Evolutionary conservation across 1,140 invertebrate species (phyloP).

Genomic region (Platorchestia sp.): DNA sequence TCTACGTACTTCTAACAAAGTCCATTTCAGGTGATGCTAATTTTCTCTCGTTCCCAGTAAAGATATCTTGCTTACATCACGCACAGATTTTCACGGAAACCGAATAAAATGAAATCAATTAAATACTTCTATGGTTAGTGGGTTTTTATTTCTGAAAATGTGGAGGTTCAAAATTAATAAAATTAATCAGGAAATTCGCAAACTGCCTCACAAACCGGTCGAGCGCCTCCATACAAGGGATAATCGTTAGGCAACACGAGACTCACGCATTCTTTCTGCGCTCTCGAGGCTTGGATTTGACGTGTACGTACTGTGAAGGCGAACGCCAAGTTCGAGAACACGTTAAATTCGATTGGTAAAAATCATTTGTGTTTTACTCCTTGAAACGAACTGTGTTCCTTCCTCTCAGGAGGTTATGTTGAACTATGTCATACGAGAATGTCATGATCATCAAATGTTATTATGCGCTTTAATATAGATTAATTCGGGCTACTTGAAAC

Average conservation of each 20-base stretch:
- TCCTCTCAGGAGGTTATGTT: no score
- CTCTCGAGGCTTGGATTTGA: not conserved
- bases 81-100: not conserved
- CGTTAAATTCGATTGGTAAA: not conserved
- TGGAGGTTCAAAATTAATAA: not conserved
- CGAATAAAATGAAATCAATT: not conserved
- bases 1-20: not conserved
- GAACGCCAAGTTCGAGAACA: not conserved
- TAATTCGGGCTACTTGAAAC: no score
- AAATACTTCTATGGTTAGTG: not conserved
- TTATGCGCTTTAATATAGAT: no score
- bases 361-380: not conserved
- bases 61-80: not conserved
- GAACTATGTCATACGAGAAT: no score
- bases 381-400: not conserved
- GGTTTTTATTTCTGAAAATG: not conserved
- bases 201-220: not conserved
- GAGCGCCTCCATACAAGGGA: not conserved
- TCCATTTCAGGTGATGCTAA: not conserved
- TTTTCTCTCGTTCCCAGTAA: not conserved
- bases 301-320: not conserved
- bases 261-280: not conserved
- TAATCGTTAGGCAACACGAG: not conserved
- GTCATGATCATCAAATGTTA: no score
- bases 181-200: not conserved